These are phyloP conservation scores for Micromesistius poutassou DNA, from an alignment of 2,797 vertebrate species.

Conservation along the genomic window DNA sequence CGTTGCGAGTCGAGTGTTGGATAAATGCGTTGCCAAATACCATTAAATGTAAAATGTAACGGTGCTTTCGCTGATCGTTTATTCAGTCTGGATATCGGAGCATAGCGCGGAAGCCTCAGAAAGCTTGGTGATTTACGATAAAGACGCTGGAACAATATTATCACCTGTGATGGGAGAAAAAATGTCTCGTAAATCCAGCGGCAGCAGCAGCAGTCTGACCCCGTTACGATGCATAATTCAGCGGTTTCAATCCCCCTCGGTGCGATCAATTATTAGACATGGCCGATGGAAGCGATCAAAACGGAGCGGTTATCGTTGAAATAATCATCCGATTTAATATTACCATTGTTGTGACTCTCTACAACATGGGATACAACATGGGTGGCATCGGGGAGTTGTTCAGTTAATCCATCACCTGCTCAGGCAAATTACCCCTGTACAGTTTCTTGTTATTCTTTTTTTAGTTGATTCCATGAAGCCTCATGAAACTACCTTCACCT, in stretches of 20 bases:
- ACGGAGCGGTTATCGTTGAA: not conserved
- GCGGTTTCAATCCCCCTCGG: not conserved
- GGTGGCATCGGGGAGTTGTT: not conserved
- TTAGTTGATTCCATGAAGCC: not conserved
- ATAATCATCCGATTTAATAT: not conserved
- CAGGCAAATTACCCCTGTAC: not conserved
- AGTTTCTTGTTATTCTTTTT: not conserved
- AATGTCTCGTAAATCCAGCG: not conserved
- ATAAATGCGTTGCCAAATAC: no score
- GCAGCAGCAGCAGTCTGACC: not conserved
- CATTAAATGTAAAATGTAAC: no score
- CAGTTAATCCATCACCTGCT: not conserved
- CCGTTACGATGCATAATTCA: not conserved
- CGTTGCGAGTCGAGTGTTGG: no score
- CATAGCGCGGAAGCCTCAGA: constrained; percentile 15
- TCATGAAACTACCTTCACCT: not conserved
- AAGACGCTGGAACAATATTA: not conserved
- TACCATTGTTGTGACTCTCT: not conserved
- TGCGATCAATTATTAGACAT: not conserved
- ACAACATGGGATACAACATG: not conserved
- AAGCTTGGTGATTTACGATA: not conserved
- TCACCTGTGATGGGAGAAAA: not conserved
- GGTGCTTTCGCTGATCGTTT: constrained; percentile 46
- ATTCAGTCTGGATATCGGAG: constrained; percentile 55
- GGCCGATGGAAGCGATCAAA: not conserved